Evolutionary conservation across 2,797 vertebrate species (phyloP).

Genomic region (Diplodus puntazzo): DNA sequence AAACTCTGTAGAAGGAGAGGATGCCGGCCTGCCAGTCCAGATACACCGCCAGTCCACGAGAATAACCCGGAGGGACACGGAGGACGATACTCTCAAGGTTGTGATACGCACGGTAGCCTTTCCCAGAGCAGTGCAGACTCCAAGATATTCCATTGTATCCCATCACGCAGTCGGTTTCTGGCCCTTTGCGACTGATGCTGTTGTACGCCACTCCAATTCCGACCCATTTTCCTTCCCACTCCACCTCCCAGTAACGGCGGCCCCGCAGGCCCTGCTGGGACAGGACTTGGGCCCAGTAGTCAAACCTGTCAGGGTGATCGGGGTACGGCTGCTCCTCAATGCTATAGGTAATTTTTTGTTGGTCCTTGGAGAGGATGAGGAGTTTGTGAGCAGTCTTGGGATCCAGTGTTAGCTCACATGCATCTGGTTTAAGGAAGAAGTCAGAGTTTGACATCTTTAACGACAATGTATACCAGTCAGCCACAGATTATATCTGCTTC

Average conservation of each 20-base stretch:
- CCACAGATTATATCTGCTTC: too few species aligned
- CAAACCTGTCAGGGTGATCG: constrained; percentile 35
- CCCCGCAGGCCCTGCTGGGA: constrained; percentile 3
- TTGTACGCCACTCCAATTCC: constrained; percentile 38
- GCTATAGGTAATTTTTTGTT: background rate
- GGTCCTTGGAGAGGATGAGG: constrained; percentile 24
- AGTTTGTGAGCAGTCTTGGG: constrained; percentile 23
- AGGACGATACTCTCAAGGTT: background rate
- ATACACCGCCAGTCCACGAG: constrained; percentile 6
- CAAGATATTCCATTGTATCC: constrained; percentile 35
- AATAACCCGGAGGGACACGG: background rate
- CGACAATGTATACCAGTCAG: too few species aligned
- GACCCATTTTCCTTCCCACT: constrained; percentile 31
- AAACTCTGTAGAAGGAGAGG: constrained; percentile 50
- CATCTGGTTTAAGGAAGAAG: constrained; percentile 18
- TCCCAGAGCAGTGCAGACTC: constrained; percentile 17
- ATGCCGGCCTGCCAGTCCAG: constrained; percentile 34
- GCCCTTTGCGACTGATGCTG: constrained; percentile 14
- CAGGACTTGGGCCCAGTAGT: constrained; percentile 34
- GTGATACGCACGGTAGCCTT: constrained; percentile 12
- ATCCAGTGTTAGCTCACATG: constrained; percentile 33
- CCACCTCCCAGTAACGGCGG: constrained; percentile 48
- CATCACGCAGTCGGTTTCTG: constrained; percentile 3
- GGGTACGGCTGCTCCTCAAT: constrained; percentile 12
- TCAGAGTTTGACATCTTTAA: background rate